phyloP scores from a whole-genome alignment of 2,888 invertebrate species.

The Cataglyphis altisquamis region DNA sequence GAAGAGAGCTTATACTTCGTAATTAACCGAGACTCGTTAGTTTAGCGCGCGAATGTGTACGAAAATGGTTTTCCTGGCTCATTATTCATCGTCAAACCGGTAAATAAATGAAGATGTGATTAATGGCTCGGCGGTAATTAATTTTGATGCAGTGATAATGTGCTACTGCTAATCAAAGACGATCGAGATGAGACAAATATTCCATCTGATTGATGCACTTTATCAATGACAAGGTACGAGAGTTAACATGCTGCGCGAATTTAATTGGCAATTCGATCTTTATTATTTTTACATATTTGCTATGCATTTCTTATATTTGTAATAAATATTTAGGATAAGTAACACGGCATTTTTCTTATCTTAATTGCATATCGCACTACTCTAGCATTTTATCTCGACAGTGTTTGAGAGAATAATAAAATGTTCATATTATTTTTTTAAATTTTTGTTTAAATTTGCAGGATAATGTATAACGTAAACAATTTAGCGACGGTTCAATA shows the following conservation, averaged over 20 bases:
- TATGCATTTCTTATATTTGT: not conserved
- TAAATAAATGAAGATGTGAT: slow-evolving; percentile 33
- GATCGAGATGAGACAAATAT: slow-evolving; percentile 16
- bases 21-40: slow-evolving; percentile 5
- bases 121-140: slow-evolving; percentile 32
- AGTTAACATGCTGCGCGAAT: not conserved
- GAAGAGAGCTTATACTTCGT: slow-evolving; percentile 1
- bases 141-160: slow-evolving; percentile 23
- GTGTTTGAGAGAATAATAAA: not conserved
- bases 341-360: not conserved
- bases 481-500: not conserved
- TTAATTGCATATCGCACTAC: not conserved
- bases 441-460: not conserved
- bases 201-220: slow-evolving; percentile 3
- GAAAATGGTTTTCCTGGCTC: slow-evolving; percentile 25
- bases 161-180: slow-evolving; percentile 12
- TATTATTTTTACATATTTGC: not conserved
- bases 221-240: not conserved
- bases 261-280: not conserved
- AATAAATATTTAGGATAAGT: not conserved
- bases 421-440: not conserved
- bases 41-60: not conserved
- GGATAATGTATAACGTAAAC: not conserved
- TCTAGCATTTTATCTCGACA: not conserved
- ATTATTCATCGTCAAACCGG: slow-evolving; percentile 29